Evolutionary conservation across 2,888 invertebrate species (phyloP), one percentile per base, ranked within the genome.

Genomic region (Celastrina argiolus): DNA sequence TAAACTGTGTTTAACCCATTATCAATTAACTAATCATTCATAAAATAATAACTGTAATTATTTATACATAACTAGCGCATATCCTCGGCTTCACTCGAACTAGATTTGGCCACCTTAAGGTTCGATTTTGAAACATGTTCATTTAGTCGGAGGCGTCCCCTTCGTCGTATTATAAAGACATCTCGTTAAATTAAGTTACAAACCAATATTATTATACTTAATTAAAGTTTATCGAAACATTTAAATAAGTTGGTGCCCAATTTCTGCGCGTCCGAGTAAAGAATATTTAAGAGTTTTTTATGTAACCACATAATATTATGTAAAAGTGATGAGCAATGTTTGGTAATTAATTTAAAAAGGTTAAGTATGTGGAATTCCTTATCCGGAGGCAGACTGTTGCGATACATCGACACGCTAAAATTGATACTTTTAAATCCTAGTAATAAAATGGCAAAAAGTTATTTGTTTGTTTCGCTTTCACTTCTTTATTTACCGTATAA

Each of bases 261-360:
- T 18, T 36, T 59, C 1, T 26, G 22, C 8, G 16, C n/a, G 8
- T 28, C 28, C 1, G n/a, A 58, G 45, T 18, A 45, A 45, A 8
- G 3, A 45, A 2, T 22, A 45, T 45, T 18, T 18, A 45, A 8
- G 16, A 16, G 18, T 18, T 51, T 36, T 22, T 51, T 51, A 51
- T 22, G 51, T 51, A 51, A 51, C 22, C 22, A 51, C 51, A 12
- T 22, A 51, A 22, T 51, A 51, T 51, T 51, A 51, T 51, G 51
- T 51, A 51, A 51, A 22, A 22, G 22, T 51, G 51, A 51, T 51
- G 51, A 51, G 22, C 10, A 22, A 51, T 12, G 22, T 51, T 22
- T 51, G 22, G 22, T 51, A 51, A 51, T 51, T 51, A 51, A 51
- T 51, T 51, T 51, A 51, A 51, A 51, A 51, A 22, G 51, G 51